Conservation (phyloP, 1,140 invertebrate genomes). For the Zaprionus gabonicus region DNA sequence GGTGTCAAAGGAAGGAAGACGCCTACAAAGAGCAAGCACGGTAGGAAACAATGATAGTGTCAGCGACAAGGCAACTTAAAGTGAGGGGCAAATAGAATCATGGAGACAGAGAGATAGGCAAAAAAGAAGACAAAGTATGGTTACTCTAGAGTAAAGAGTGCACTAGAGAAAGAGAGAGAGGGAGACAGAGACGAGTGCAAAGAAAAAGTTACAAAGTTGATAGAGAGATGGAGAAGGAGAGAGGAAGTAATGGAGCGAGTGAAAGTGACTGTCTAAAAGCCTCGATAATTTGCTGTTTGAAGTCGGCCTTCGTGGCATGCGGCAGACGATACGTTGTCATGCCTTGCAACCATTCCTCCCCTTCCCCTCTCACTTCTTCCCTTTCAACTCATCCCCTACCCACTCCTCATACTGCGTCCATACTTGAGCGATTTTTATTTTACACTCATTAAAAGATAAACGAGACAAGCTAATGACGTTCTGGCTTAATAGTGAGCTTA, state of each 20-base stretch:
- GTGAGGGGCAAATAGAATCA: not conserved
- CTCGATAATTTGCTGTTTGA: constrained; percentile 36
- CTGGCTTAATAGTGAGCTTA: constrained; percentile 62
- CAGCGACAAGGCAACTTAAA: not conserved
- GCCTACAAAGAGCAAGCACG: not conserved
- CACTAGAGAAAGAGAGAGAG: too few relatives aligned
- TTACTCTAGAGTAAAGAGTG: too few relatives aligned
- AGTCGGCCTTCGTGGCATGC: not conserved
- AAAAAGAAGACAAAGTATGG: too few relatives aligned
- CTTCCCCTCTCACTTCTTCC: too few relatives aligned
- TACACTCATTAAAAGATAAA: constrained; percentile 83
- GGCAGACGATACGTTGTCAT: not conserved
- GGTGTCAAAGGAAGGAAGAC: not conserved
- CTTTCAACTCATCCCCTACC: too few relatives aligned
- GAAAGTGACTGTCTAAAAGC: constrained; percentile 21
- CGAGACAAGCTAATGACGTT: constrained; percentile 81
- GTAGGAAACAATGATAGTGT: not conserved
- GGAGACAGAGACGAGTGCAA: not conserved
- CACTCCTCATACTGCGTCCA: not conserved
- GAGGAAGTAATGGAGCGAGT: not conserved
- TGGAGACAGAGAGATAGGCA: too few relatives aligned
- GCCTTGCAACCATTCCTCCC: not conserved
- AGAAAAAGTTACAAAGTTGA: not conserved
- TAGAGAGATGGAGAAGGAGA: not conserved
- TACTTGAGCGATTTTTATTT: constrained; percentile 68